Base-by-base conservation (phyloP, 2,113 vertebrate genomes). In the Ranitomeya variabilis region DNA sequence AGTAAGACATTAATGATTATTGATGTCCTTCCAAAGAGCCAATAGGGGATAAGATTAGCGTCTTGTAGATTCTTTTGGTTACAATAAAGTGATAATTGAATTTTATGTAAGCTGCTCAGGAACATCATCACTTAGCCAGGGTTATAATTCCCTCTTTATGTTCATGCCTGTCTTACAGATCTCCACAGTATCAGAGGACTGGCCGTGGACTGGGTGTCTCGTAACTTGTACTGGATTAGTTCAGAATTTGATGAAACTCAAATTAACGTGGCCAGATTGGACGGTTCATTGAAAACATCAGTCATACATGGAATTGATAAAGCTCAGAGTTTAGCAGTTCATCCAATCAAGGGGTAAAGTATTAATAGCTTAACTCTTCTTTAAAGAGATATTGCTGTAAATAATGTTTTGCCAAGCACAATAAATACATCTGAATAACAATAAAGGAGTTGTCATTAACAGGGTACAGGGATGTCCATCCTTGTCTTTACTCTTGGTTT, bases 141-240 rank as follows among this genome's bases (percentile, higher is more conserved):
- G 59, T 69, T 85, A 79, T 76, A 79, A 55, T 90, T 91, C 71
- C 59, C 62, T 88, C 86, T 89, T 89, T 91, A 87, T 92, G 87
- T 78, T 64, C 60, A 92, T 92, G 93, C 71, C 74, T 71, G 66
- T 90, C 91, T 92, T 94, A 54, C 95, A 99, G 98, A 99, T 93
- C 96, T 97, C 89, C 96, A 97, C 90, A 99, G 97, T 93, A 98
- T 98, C 92, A 96, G 97, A 83, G 96, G 98, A 87, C 94, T 99
- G 89, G 97, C 98, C 73, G 95, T 99, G 89, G 98, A 99, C 90
- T 99, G 98, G 98, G 93, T 99, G 90, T 99, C 98, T 18, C 97
- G 96, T 90, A 99, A 99, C 93, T 96, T 99, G 91, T 99, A 99
- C 92, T 99, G 98, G 98, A 97, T 99, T 92, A 99, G 98, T 91